A percentile compares a stretch with the other conserved stretches of the same genome.
Evolutionary conservation across 2,888 invertebrate species (phyloP).

Genomic region (Phalangium opilio): DNA sequence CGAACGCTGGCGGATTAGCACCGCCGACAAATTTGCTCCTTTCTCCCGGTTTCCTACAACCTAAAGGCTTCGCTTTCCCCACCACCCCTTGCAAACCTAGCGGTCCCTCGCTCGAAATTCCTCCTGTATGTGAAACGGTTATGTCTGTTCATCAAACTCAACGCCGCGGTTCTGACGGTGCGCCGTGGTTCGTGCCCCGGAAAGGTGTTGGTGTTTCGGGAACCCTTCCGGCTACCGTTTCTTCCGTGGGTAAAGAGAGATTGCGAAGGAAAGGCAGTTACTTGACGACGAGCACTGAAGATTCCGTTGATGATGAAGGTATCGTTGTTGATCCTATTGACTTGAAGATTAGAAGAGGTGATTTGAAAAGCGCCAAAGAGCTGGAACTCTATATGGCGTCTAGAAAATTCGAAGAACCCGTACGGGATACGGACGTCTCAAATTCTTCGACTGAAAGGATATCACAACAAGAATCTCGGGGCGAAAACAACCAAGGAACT

Average conservation of each 20-base stretch:
- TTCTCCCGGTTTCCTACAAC: neutral
- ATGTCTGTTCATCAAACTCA: constrained; percentile 5
- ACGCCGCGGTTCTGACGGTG: constrained; percentile 2
- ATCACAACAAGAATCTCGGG: neutral
- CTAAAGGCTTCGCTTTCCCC: constrained; percentile 10
- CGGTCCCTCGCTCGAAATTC: neutral
- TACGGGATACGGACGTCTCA: neutral
- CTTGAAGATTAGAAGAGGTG: constrained; percentile 54
- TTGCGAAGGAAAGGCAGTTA: constrained; percentile 9
- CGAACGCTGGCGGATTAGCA: constrained; percentile 4
- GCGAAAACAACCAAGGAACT: constrained; percentile 10
- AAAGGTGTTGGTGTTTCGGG: neutral
- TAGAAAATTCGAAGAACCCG: constrained; percentile 2
- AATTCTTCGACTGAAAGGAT: neutral
- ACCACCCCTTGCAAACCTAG: constrained; percentile 1
- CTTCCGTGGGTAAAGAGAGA: constrained; percentile 7
- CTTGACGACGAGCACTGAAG: constrained; percentile 16
- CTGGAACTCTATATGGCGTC: constrained; percentile 31
- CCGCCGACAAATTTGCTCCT: neutral
- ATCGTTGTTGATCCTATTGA: constrained; percentile 54
- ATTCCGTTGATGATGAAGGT: constrained; percentile 48
- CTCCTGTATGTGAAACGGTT: constrained; percentile 10
- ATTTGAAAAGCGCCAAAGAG: constrained; percentile 49
- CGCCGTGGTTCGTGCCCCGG: constrained; percentile 2
- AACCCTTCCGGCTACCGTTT: neutral